Conservation (phyloP, 2,888 invertebrate genomes). For the Mellilla xanthometata region DNA sequence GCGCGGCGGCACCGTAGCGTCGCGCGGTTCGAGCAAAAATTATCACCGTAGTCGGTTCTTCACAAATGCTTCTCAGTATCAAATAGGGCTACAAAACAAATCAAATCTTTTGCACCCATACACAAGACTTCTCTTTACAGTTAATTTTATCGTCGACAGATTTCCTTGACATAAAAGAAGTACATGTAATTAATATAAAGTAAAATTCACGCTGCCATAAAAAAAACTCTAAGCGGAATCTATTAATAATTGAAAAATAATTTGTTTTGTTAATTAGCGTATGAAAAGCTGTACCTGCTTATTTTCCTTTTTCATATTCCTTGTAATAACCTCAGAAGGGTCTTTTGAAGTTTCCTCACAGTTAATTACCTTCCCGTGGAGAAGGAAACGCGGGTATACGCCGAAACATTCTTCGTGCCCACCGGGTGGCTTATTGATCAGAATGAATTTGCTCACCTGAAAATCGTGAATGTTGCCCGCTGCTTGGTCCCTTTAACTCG, state of each 20-base stretch:
- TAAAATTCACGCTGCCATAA: no score
- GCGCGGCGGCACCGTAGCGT: no score
- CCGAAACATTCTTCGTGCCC: conserved; percentile 51
- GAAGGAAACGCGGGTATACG: conserved; percentile 42
- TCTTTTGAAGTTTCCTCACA: conserved; percentile 55
- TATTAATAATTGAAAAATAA: conserved; percentile 25
- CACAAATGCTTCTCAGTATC: no score
- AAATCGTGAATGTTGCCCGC: conserved; percentile 35
- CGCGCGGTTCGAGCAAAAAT: no score
- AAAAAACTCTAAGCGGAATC: no score
- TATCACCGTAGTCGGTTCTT: no score
- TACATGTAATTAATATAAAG: no score
- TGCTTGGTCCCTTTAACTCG: conserved; percentile 21
- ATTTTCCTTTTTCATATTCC: conserved; percentile 45
- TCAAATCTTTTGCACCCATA: no score
- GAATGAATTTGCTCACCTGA: conserved; percentile 43
- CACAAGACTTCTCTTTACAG: no score
- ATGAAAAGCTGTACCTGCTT: conserved; percentile 25
- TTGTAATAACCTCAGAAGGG: conserved; percentile 42
- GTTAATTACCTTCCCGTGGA: conserved; percentile 57
- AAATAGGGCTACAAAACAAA: no score
- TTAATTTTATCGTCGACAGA: no score
- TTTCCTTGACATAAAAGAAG: no score
- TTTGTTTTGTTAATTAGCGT: conserved; percentile 33
- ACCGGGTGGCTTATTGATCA: conserved; percentile 51